Conservation (phyloP, 1,140 invertebrate genomes). For the silkworm (Bombyx mori) region ASM3026992v2 NC_085116.1:5179501-5180000, state of each 20-base stretch:
- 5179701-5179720: conserved; percentile 58
- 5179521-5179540: conserved; percentile 50
- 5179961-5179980: conserved; percentile 9
- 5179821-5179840: conserved; percentile 52
- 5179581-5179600: conserved; percentile 50
- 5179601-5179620: conserved; percentile 15
- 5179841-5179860: conserved; percentile 27
- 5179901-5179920: conserved; percentile 24
- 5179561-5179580: conserved; percentile 43
- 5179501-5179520: conserved; percentile 53
- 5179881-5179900: conserved; percentile 45
- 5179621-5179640: conserved; percentile 36
- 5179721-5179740: conserved; percentile 21
- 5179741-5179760: conserved; percentile 37
- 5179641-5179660: conserved; percentile 49
- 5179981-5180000: conserved; percentile 9
- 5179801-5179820: conserved; percentile 45
- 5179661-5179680: conserved; percentile 67
- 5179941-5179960: conserved; percentile 46
- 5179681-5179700: conserved; percentile 68
- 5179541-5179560: conserved; percentile 16
- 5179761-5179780: conserved; percentile 30
- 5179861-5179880: conserved; percentile 21
- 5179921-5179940: conserved; percentile 32
- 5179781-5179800: conserved; percentile 16